Percentiles rank a stretch among this genome's conserved stretches.
phyloP scores from a whole-genome alignment of 2,113 vertebrate species.

The Stegostoma tigrinum region DNA sequence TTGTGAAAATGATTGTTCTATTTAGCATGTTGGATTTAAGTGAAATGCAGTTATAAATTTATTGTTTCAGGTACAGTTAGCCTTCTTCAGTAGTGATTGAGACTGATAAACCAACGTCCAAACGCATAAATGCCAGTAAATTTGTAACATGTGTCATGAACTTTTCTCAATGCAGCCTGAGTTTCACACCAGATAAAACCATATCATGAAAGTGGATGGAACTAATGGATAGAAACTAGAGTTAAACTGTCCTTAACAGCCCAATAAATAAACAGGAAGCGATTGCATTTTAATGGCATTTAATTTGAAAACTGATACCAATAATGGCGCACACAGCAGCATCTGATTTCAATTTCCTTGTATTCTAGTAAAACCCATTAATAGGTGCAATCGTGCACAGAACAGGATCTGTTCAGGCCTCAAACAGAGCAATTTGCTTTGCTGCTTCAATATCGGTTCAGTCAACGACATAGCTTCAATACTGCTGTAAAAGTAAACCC shows the following conservation, averaged over 20 bases:
- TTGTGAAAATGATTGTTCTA: background rate
- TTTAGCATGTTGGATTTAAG: background rate
- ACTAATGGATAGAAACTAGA: constrained; percentile 34
- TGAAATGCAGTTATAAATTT: background rate
- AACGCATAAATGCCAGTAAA: background rate
- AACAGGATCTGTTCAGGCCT: constrained; percentile 28
- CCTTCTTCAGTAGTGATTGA: background rate
- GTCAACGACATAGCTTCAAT: background rate
- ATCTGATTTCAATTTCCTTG: constrained; percentile 37
- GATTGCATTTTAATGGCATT: constrained; percentile 36
- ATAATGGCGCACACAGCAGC: constrained; percentile 32
- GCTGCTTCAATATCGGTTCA: background rate
- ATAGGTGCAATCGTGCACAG: constrained; percentile 32
- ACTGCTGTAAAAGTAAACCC: background rate
- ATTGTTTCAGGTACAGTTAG: background rate
- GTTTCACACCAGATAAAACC: constrained; percentile 37
- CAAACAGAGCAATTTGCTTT: background rate
- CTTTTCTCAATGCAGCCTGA: constrained; percentile 4
- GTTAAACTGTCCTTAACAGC: constrained; percentile 35
- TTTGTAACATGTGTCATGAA: constrained; percentile 20
- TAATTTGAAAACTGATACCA: constrained; percentile 37
- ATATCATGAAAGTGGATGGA: constrained; percentile 24
- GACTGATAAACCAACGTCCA: constrained; percentile 16
- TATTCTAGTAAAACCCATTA: constrained; percentile 28
- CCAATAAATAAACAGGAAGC: constrained; percentile 38